Evolutionary conservation across 2,888 invertebrate genomes (phyloP), one percentile per base, ranked within the genome.

Genomic region (Agrochola lychnidis): DNA sequence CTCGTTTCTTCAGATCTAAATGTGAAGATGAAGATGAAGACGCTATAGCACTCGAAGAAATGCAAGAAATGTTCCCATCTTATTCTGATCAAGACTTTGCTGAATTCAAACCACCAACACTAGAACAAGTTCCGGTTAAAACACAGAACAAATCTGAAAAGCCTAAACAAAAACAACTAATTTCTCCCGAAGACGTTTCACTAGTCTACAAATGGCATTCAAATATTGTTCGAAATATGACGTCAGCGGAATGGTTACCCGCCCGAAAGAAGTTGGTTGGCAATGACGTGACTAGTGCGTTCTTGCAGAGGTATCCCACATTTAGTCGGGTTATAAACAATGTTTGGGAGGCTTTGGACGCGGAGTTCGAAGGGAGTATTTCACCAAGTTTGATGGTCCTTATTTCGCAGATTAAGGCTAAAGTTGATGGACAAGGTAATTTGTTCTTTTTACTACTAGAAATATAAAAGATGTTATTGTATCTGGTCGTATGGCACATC

Each of bases 11-110:
- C 70, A 97, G 97, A 90, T 97, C 97, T 0, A 97, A 97, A 93
- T 98, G 97, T 73, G 97, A 97, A 86, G 97, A 97, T 36, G 97
- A 97, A 90, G 97, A 98, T 36, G 98, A 98, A 89, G 98, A 98
- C 81, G 97, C 98, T 30, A 96, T 97, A 78, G 97, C 97, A 0
- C 92, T 97, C 30, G 94, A 97, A 73, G 98, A 98, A 94, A 97
- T 98, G 75, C 95, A 97, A 81, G 96, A 97, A 90, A 95, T 98
- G 90, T 98, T 98, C 90, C 98, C 98, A 0, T 98, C 97, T 0
- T 97, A 97, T 86, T 96, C 97, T 0, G 97, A 98, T 7, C 92
- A 95, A 67, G 98, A 98, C 91, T 98, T 98, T 92, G 95, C 97
- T 0, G 98, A 98, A 82, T 97, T 98, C 93, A 97, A 90, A 93